These are phyloP conservation scores for Polydrusus pterygomalis DNA, from an alignment of 2,888 invertebrate genomes.

Conservation along the genomic window DNA sequence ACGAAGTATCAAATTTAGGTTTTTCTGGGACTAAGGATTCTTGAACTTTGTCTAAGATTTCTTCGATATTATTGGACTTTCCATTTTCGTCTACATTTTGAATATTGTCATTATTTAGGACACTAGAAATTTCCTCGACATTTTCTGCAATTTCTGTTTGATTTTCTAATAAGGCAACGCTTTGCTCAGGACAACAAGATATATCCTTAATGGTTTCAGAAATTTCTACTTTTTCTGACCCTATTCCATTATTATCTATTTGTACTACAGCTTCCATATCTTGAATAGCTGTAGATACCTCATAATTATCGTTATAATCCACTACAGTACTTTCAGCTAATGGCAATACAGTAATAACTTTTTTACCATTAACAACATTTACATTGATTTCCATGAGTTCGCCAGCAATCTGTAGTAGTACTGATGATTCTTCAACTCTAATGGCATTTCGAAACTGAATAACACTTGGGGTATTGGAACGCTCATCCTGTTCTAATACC, in stretches of 20 bases:
- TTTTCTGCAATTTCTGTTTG: neutral
- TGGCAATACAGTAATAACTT: constrained; percentile 64
- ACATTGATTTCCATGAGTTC: constrained; percentile 65
- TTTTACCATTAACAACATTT: constrained; percentile 62
- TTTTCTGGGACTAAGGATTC: too few relatives aligned
- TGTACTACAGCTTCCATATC: neutral
- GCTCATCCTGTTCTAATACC: neutral
- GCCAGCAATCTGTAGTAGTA: constrained; percentile 64
- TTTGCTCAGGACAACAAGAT: neutral
- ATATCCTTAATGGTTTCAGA: neutral
- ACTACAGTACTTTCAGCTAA: constrained; percentile 61
- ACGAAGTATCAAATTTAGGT: too few relatives aligned
- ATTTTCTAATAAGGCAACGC: neutral
- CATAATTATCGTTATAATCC: constrained; percentile 64
- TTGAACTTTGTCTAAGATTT: too few relatives aligned
- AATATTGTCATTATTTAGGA: too few relatives aligned
- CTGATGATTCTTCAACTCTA: constrained; percentile 62
- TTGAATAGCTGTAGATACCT: constrained; percentile 36
- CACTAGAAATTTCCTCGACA: too few relatives aligned
- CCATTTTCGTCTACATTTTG: too few relatives aligned
- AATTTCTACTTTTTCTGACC: neutral
- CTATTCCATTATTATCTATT: neutral
- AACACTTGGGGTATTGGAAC: constrained; percentile 44
- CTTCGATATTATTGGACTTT: too few relatives aligned
- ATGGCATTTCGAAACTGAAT: constrained; percentile 60